Percentiles rank a stretch among this genome's conserved stretches.
phyloP scores from a whole-genome alignment of 2,797 vertebrate species.

The Bothrops alternatus region DNA sequence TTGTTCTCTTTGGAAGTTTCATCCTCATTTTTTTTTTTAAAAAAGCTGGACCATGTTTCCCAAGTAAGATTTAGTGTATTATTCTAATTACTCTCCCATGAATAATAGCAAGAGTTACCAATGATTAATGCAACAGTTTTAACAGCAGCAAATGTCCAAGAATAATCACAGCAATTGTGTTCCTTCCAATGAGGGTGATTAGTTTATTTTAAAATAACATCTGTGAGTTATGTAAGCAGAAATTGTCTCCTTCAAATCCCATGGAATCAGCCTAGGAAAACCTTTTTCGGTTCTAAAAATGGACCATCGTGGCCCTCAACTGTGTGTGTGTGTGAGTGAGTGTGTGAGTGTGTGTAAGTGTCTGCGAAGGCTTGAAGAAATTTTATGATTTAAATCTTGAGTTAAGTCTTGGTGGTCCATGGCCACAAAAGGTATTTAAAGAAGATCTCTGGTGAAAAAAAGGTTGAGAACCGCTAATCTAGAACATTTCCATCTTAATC shows the following conservation, averaged over 20 bases:
- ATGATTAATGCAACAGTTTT: not conserved
- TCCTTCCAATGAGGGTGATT: not conserved
- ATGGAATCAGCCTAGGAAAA: not conserved
- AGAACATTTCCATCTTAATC: not conserved
- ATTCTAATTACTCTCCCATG: conserved; percentile 5
- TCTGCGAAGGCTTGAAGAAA: too few species aligned
- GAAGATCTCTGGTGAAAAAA: too few species aligned
- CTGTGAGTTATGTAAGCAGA: not conserved
- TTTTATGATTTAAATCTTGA: too few species aligned
- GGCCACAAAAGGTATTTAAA: too few species aligned
- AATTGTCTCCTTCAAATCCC: not conserved
- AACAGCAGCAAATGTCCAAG: not conserved
- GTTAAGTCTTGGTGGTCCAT: too few species aligned
- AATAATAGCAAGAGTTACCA: not conserved
- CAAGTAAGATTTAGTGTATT: conserved; percentile 27
- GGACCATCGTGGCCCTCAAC: too few species aligned
- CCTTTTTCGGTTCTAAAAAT: not conserved
- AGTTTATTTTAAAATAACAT: not conserved
- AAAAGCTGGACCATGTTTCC: conserved; percentile 11
- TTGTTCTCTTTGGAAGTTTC: conserved; percentile 17
- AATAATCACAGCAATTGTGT: not conserved
- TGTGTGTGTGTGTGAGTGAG: too few species aligned
- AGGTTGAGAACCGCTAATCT: not conserved
- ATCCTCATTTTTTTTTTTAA: not conserved
- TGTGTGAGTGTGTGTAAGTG: too few species aligned